These are phyloP conservation scores for Nephrotoma appendiculata DNA, from an alignment of 2,888 invertebrate genomes.

Conservation along the genomic window DNA sequence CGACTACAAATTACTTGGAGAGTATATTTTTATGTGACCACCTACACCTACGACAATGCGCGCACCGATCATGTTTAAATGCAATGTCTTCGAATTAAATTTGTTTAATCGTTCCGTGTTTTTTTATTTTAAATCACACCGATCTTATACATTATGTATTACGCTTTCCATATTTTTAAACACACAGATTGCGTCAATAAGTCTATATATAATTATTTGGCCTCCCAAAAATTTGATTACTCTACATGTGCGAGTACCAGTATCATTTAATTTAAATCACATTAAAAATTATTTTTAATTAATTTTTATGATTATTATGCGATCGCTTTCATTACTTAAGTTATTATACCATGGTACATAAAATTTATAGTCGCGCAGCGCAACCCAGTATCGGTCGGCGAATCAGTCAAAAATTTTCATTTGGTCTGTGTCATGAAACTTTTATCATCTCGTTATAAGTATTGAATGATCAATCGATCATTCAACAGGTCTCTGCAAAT, in stretches of 20 bases:
- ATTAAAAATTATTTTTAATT: background rate
- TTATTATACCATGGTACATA: background rate
- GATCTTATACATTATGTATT: background rate
- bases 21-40: background rate
- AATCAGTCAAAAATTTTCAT: too few relatives aligned
- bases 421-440: too few relatives aligned
- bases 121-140: too few relatives aligned
- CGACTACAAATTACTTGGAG: background rate
- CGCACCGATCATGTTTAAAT: background rate
- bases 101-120: background rate
- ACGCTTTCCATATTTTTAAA: background rate
- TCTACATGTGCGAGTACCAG: too few relatives aligned
- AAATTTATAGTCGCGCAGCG: background rate
- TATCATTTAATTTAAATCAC: background rate
- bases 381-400: background rate
- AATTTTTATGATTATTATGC: background rate
- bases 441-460: too few relatives aligned
- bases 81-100: background rate
- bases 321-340: background rate
- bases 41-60: background rate
- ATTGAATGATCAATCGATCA: too few relatives aligned
- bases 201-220: background rate
- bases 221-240: background rate
- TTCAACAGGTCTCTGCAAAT: too few relatives aligned
- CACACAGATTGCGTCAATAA: background rate